Conservation (phyloP, 1,140 invertebrate genomes). For the Eubasilissa regina region DNA sequence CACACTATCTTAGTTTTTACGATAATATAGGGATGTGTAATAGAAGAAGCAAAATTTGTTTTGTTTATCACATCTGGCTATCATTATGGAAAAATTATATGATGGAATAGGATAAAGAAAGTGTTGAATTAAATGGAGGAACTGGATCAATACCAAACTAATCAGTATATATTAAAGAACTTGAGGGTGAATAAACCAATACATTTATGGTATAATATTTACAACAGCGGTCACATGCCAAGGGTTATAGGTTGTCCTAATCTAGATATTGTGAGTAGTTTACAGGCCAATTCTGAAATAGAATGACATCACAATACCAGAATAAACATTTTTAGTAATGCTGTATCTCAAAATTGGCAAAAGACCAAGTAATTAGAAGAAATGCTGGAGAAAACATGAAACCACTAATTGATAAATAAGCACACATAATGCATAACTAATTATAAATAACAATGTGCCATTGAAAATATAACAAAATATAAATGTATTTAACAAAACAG, state of each 20-base stretch:
- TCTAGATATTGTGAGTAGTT: background rate
- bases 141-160: no score
- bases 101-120: no score
- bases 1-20: no score
- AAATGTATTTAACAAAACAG: background rate
- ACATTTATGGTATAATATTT: no score
- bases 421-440: background rate
- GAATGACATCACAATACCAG: constrained; percentile 41
- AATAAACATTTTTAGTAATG: constrained; percentile 46
- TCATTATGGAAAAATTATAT: no score
- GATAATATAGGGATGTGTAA: no score
- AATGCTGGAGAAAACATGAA: constrained; percentile 40
- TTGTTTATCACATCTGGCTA: no score
- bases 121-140: no score
- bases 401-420: constrained; percentile 33
- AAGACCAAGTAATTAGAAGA: constrained; percentile 41
- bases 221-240: no score
- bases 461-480: background rate
- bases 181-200: no score
- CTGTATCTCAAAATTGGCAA: constrained; percentile 39
- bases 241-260: background rate
- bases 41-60: no score
- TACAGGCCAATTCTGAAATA: constrained; percentile 17
- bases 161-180: no score
- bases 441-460: constrained; percentile 1